Base-by-base conservation (phyloP, 2,888 invertebrate genomes). In the Ceratothoa steindachneri region DNA sequence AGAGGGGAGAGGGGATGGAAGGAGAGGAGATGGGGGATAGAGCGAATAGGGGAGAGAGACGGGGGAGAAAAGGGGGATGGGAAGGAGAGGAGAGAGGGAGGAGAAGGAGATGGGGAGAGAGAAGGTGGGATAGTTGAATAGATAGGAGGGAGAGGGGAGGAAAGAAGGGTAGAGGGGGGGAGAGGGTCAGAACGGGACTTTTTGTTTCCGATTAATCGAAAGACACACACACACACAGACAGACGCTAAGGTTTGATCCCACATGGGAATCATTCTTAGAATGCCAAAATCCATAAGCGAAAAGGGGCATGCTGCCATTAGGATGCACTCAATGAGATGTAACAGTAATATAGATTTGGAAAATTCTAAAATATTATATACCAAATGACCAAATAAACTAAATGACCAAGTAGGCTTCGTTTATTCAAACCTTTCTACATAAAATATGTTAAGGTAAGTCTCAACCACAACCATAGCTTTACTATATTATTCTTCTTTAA, bases 141-240 rank as follows among this genome's bases (percentile, higher is more conserved):
- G 0, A 24, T n/a, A 24, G 9, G 29, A 1, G 27, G 0, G 28
- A 7, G 28, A 0, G 28, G 27, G 28, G 3, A 65, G 0, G 12
- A 4, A 0, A 7, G 24, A 5, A 65, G 1, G 27, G 19, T n/a
- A 70, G 64, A 55, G 70, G 27, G 70, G 12, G 70, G 60, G 66
- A 68, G 67, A 70, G 29, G 53, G 29, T 29, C 9, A 12, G 15
- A 19, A 22, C 29, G 65, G 7, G 19, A 65, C 7, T 27, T 19
- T 27, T 9, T 41, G 41, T 41, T 41, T 15, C 7, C 15, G 9
- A 41, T 41, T 41, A 7, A 41, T 15, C 7, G 9, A 41, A 7
- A 41, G n/a, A 64, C 64, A 64, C 64, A 64, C 64, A 64, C 64
- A 64, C 64, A 64, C 64, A 64, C 64, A 64, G n/a, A 64, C 64